Evolutionary conservation across 64 coral and sea anemone genomes (phyloP).

Genomic region (Acropora tenuis): DNA sequence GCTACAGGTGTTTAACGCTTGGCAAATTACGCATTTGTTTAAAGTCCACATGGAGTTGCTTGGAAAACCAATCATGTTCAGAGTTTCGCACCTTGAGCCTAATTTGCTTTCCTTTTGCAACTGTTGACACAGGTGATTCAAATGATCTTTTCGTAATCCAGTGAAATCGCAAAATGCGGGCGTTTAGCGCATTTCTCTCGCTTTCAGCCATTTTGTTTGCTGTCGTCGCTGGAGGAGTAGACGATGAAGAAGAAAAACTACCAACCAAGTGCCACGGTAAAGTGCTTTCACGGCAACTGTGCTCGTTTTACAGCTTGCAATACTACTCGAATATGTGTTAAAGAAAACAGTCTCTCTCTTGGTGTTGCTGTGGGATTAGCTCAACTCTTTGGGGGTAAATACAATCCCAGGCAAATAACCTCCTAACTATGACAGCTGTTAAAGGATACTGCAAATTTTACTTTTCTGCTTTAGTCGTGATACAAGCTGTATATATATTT

Average conservation of each 20-base stretch:
- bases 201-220: constrained; percentile 15
- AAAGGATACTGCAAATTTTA: no score
- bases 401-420: no score
- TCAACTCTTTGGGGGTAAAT: no score
- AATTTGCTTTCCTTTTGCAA: constrained; percentile 2
- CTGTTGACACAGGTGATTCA: neutral
- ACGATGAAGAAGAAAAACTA: constrained; percentile 64
- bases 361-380: no score
- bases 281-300: neutral
- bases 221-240: neutral
- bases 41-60: neutral
- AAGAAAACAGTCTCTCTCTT: no score
- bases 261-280: constrained; percentile 72
- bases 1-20: no score
- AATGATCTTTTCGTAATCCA: constrained; percentile 7
- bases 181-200: constrained; percentile 9
- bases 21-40: neutral
- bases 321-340: no score
- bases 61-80: constrained; percentile 10
- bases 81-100: constrained; percentile 17
- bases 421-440: no score
- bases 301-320: no score
- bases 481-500: no score
- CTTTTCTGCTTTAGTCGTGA: no score
- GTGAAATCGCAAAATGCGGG: neutral